phyloP scores from a whole-genome alignment of 2,888 invertebrate genomes.

The Nomada fabriciana region DNA sequence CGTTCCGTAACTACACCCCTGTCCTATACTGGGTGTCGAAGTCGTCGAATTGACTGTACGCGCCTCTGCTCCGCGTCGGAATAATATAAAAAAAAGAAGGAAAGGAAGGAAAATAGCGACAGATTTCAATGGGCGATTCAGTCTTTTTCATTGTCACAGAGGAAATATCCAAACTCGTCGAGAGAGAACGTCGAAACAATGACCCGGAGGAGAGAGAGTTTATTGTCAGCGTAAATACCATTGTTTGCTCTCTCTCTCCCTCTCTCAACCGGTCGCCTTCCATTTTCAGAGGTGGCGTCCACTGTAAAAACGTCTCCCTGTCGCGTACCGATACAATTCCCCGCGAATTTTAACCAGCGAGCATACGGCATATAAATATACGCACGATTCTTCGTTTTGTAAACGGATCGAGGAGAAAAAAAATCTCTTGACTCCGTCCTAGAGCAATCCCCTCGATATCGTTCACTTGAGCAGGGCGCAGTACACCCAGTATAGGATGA shows the following conservation, averaged over 20 bases:
- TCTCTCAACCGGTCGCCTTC: too few relatives aligned
- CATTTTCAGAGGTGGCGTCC: slow-evolving; percentile 16
- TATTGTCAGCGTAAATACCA: slow-evolving; percentile 27
- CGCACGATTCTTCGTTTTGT: neutral
- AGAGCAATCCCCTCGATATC: slow-evolving; percentile 8
- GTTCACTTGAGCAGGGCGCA: slow-evolving; percentile 34
- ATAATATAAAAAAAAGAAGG: neutral
- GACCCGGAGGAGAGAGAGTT: neutral
- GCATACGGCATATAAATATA: neutral
- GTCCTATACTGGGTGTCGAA: slow-evolving; percentile 76
- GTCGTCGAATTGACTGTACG: slow-evolving; percentile 73
- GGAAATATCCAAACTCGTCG: slow-evolving; percentile 3
- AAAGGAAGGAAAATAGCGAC: neutral
- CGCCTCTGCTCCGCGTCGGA: slow-evolving; percentile 40
- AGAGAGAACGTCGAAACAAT: slow-evolving; percentile 25
- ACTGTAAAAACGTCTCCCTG: slow-evolving; percentile 23
- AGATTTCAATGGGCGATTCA: neutral
- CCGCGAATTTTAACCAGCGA: slow-evolving; percentile 2
- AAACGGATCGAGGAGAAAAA: neutral
- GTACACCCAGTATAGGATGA: slow-evolving; percentile 70
- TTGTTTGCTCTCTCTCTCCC: slow-evolving; percentile 7
- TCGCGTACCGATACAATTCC: slow-evolving; percentile 4
- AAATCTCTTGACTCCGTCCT: neutral
- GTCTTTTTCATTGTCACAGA: neutral
- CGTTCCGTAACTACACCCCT: slow-evolving; percentile 64